Evolutionary conservation across 2,113 vertebrate genomes (phyloP).

Genomic region (Hippocampus abdominalis): DNA sequence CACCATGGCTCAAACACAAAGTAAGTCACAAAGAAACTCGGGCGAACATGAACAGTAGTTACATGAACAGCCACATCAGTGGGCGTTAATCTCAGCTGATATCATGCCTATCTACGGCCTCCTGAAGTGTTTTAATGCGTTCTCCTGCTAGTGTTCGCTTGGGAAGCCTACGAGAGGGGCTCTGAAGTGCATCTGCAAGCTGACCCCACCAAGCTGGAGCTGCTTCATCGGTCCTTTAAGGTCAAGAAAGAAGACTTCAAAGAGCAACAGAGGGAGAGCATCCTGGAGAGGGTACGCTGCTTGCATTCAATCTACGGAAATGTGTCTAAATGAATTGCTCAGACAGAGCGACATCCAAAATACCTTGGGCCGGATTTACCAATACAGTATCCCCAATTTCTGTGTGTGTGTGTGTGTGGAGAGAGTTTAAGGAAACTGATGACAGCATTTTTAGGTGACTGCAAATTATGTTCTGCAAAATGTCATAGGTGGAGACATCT

Average conservation of each 20-base stretch:
- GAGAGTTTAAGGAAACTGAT: too few relatives aligned
- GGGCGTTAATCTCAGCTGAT: neutral
- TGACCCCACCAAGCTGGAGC: constrained; percentile 93
- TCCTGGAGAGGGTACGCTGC: constrained; percentile 85
- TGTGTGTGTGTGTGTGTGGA: too few relatives aligned
- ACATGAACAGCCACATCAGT: neutral
- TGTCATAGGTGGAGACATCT: too few relatives aligned
- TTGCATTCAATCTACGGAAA: neutral
- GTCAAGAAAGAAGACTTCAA: constrained; percentile 99
- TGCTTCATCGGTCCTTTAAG: constrained; percentile 92
- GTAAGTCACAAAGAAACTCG: constrained; percentile 73
- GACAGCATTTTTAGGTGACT: too few relatives aligned
- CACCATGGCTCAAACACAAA: constrained; percentile 93
- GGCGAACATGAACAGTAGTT: neutral
- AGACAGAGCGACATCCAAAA: too few relatives aligned
- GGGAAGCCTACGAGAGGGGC: constrained; percentile 97
- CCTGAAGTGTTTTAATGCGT: neutral
- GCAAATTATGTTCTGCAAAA: too few relatives aligned
- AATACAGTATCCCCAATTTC: too few relatives aligned
- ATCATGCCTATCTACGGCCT: neutral
- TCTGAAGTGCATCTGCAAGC: constrained; percentile 97
- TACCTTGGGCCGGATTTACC: too few relatives aligned
- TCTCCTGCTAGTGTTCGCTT: constrained; percentile 85
- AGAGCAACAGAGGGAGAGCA: constrained; percentile 88
- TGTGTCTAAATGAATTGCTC: too few relatives aligned